phyloP scores from a whole-genome alignment of 2,113 vertebrate genomes.

The Hippolais icterina region DNA sequence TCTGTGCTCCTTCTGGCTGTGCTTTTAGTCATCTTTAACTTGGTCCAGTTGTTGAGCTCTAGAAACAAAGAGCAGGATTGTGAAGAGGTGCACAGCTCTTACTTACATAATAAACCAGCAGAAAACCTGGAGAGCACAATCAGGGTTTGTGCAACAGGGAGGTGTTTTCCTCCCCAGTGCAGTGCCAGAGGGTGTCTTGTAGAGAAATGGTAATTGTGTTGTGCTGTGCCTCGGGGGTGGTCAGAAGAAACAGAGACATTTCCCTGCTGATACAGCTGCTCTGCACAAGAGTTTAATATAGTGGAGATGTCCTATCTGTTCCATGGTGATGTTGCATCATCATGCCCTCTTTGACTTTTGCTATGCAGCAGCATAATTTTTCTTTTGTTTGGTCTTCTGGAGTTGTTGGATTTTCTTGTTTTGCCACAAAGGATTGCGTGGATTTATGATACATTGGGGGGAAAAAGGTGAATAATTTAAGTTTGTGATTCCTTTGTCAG shows the following conservation, averaged over 20 bases:
- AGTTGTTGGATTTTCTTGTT: not conserved
- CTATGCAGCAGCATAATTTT: fast-evolving
- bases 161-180: not conserved
- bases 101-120: not conserved
- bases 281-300: not conserved
- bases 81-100: not conserved
- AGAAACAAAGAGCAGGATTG: not conserved
- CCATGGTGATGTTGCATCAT: not conserved
- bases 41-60: not conserved
- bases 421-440: not conserved
- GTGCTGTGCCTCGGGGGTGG: not conserved
- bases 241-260: not conserved
- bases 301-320: not conserved
- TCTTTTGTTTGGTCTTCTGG: not conserved
- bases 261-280: not conserved
- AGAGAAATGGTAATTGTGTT: not conserved
- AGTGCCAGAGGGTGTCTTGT: too few relatives aligned
- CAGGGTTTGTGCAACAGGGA: not conserved
- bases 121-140: not conserved
- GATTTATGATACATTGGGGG: not conserved
- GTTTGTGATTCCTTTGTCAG: not conserved
- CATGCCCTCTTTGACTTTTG: not conserved
- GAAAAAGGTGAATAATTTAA: not conserved
- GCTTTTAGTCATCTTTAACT: not conserved
- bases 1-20: not conserved